Percentiles rank a stretch among this genome's conserved stretches.
phyloP scores from a whole-genome alignment of 2,888 invertebrate genomes.

The Bembecia ichneumoniformis region DNA sequence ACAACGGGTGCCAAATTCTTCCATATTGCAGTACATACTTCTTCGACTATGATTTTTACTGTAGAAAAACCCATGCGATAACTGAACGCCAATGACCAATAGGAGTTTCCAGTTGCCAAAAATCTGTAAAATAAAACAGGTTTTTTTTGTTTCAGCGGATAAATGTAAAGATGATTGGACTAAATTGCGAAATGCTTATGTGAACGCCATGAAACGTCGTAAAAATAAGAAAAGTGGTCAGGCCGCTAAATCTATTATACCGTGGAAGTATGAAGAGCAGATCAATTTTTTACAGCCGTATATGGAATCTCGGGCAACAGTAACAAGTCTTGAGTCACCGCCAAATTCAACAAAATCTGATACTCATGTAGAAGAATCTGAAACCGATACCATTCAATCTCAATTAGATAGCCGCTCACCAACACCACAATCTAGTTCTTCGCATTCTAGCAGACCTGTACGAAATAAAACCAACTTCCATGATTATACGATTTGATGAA shows the following conservation, averaged over 20 bases:
- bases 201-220: too few relatives aligned
- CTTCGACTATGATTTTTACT: conserved; percentile 10
- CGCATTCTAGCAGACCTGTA: not conserved
- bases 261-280: conserved; percentile 1
- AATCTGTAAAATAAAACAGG: not conserved
- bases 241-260: too few relatives aligned
- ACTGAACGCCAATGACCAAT: conserved; percentile 8
- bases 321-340: not conserved
- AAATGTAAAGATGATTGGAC: too few relatives aligned
- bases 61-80: conserved; percentile 10
- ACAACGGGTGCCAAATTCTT: conserved; percentile 8
- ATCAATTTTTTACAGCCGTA: not conserved
- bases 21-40: conserved; percentile 15
- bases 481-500: conserved; percentile 17
- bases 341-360: not conserved
- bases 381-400: not conserved
- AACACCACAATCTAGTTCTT: not conserved
- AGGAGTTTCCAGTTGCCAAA: conserved; percentile 2
- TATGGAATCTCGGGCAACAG: not conserved
- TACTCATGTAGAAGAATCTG: not conserved
- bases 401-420: not conserved
- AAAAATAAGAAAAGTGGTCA: too few relatives aligned
- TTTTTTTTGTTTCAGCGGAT: too few relatives aligned
- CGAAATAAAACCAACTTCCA: conserved; percentile 2
- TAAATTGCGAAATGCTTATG: too few relatives aligned